These are phyloP conservation scores for Clusia tigrina DNA, from an alignment of 2,888 invertebrate species.

Conservation along the genomic window DNA sequence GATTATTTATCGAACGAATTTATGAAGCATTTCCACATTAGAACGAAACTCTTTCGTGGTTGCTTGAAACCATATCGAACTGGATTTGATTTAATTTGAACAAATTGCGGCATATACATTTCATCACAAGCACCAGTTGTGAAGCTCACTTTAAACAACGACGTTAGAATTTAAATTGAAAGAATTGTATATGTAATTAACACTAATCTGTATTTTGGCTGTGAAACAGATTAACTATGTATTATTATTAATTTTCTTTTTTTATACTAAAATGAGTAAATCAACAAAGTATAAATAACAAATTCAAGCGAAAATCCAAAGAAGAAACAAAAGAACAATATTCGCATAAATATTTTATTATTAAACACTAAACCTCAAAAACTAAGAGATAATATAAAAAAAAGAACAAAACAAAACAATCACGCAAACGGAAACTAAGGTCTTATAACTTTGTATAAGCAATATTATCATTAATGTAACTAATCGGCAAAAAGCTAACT, in stretches of 20 bases:
- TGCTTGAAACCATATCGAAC: too few species aligned
- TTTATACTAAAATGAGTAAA: not conserved
- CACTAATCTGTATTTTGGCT: constrained; percentile 65
- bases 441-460: not conserved
- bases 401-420: too few species aligned
- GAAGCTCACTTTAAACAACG: not conserved
- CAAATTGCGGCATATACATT: too few species aligned
- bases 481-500: not conserved
- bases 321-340: too few species aligned
- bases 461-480: not conserved
- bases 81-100: too few species aligned
- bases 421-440: too few species aligned
- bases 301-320: not conserved
- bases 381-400: too few species aligned
- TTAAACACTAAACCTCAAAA: too few species aligned
- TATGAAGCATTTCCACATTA: too few species aligned
- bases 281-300: not conserved
- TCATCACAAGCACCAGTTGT: not conserved
- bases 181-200: constrained; percentile 35
- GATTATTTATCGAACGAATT: too few species aligned
- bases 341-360: too few species aligned
- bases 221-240: constrained; percentile 65
- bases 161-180: not conserved
- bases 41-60: too few species aligned
- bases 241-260: constrained; percentile 3